Conservation (phyloP, 2,797 vertebrate species). For the Passerculus sandwichensis region DNA sequence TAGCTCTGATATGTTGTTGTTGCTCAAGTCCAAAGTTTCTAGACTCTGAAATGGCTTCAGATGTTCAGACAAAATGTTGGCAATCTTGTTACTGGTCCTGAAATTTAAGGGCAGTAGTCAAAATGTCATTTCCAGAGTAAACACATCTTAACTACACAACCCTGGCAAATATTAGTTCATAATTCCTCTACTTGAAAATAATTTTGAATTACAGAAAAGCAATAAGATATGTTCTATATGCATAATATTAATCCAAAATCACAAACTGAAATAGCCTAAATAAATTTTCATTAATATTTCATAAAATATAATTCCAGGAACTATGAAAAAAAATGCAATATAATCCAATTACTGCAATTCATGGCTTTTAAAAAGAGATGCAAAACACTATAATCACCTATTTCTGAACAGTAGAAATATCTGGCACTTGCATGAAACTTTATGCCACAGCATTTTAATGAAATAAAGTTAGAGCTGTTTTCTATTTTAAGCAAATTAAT, state of each 20-base stretch:
- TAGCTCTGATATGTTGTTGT: constrained; percentile 88
- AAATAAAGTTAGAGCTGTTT: background rate
- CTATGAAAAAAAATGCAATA: background rate
- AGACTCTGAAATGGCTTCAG: constrained; percentile 83
- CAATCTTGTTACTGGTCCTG: constrained; percentile 93
- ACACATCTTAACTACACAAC: background rate
- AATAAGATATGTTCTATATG: background rate
- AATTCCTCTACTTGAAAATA: background rate
- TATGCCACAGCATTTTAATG: background rate
- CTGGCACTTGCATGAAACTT: background rate
- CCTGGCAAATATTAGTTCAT: background rate
- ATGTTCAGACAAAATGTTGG: constrained; percentile 81
- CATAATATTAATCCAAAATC: background rate
- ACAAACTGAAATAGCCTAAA: background rate
- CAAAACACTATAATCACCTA: background rate
- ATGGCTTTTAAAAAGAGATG: background rate
- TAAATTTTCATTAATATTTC: background rate
- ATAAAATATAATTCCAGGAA: background rate
- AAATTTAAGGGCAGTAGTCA: constrained; percentile 67
- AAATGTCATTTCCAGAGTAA: background rate
- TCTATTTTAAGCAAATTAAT: background rate
- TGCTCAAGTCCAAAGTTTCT: constrained; percentile 93
- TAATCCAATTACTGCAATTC: background rate
- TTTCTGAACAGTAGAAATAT: background rate
- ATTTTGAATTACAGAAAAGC: background rate